Evolutionary conservation across 2,888 invertebrate species (phyloP).

Genomic region (Crepidodera aurea): DNA sequence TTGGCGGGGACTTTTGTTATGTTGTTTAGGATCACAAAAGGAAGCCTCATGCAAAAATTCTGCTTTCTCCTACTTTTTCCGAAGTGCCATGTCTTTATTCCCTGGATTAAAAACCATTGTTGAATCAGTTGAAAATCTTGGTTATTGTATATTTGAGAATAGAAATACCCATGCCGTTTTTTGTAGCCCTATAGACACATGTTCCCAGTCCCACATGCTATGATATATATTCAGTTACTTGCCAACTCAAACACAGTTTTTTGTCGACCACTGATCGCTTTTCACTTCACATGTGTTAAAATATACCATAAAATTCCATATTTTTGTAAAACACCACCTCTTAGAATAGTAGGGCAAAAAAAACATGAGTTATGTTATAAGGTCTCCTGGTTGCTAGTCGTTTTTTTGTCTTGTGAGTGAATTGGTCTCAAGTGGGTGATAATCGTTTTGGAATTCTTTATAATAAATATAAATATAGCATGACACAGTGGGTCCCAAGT

Average conservation of each 20-base stretch:
- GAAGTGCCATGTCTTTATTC: no score
- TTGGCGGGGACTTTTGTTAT: no score
- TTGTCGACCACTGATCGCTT: constrained; percentile 35
- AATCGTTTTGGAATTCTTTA: not conserved
- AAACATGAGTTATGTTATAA: constrained; percentile 13
- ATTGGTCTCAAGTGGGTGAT: constrained; percentile 24
- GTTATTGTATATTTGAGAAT: no score
- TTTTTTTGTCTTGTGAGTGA: constrained; percentile 9
- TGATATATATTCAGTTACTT: constrained; percentile 28
- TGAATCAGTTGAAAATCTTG: no score
- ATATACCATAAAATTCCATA: constrained; percentile 33
- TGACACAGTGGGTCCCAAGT: no score
- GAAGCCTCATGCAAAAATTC: no score
- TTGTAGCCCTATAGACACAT: constrained; percentile 23
- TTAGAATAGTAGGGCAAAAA: constrained; percentile 10
- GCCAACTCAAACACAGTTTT: constrained; percentile 37
- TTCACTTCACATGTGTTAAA: constrained; percentile 32
- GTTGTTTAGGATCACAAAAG: no score
- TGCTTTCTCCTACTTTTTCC: no score
- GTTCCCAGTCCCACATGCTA: constrained; percentile 37
- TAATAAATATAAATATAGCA: not conserved
- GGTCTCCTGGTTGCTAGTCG: constrained; percentile 18
- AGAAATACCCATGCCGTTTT: no score
- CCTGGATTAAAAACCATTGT: no score
- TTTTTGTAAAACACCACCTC: constrained; percentile 33